phyloP scores from a whole-genome alignment of 2,888 invertebrate species.

The Rutpela maculata region DNA sequence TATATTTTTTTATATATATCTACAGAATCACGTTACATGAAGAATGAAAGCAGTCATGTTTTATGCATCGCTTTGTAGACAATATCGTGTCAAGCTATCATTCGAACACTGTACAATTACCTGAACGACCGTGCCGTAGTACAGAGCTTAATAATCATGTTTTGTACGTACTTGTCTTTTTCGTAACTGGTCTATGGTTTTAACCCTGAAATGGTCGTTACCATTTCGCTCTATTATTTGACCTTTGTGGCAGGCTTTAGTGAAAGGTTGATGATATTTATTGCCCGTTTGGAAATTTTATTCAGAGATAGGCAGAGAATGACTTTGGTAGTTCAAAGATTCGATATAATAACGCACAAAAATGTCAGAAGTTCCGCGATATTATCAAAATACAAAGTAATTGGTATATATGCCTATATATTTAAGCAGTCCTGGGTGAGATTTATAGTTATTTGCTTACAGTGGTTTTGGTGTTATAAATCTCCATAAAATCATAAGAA shows the following conservation, averaged over 20 bases:
- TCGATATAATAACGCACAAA: neutral
- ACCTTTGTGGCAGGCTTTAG: slow-evolving; percentile 64
- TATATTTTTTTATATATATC: neutral
- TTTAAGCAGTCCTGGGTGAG: neutral
- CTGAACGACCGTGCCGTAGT: slow-evolving; percentile 12
- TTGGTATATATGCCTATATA: slow-evolving; percentile 4
- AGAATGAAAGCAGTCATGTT: neutral
- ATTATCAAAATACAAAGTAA: neutral
- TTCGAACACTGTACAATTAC: slow-evolving; percentile 18
- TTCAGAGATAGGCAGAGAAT: slow-evolving; percentile 32
- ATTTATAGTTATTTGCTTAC: neutral
- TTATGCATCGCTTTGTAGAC: neutral
- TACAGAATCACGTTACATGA: neutral
- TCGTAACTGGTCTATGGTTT: slow-evolving; percentile 45
- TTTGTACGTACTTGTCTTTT: slow-evolving; percentile 32
- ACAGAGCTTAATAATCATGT: slow-evolving; percentile 29
- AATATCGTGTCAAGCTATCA: slow-evolving; percentile 5
- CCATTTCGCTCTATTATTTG: slow-evolving; percentile 69
- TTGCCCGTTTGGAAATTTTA: slow-evolving; percentile 45
- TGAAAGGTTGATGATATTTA: slow-evolving; percentile 54
- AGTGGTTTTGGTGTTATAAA: neutral
- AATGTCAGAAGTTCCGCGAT: slow-evolving; percentile 7
- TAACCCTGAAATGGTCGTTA: slow-evolving; percentile 71
- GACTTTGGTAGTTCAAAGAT: slow-evolving; percentile 4
- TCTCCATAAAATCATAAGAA: neutral